Evolutionary conservation across 2,797 vertebrate species (phyloP).

Genomic region (Pangasius sanitwongsei): DNA sequence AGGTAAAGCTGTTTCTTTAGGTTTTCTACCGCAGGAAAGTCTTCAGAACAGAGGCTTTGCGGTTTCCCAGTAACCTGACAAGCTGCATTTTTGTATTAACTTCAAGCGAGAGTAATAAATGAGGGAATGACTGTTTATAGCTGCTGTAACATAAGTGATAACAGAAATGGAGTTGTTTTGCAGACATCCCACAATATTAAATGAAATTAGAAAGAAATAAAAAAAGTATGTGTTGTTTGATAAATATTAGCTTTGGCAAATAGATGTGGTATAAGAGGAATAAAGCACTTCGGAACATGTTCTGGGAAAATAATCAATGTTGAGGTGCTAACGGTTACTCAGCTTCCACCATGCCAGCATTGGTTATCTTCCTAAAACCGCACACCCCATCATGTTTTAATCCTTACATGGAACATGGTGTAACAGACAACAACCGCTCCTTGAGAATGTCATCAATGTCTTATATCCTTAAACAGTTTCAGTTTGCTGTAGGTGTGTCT

Average conservation of each 20-base stretch:
- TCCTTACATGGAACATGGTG: background rate
- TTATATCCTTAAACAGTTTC: constrained; percentile 24
- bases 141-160: background rate
- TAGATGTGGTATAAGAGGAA: background rate
- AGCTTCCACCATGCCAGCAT: background rate
- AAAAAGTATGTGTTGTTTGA: background rate
- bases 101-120: background rate
- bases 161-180: background rate
- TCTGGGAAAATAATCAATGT: background rate
- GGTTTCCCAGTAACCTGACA: background rate
- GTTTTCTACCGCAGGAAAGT: background rate
- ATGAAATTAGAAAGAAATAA: background rate
- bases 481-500: constrained; percentile 29
- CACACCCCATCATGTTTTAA: background rate
- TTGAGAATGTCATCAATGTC: constrained; percentile 38
- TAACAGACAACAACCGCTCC: constrained; percentile 23
- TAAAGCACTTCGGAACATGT: background rate
- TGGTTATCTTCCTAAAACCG: background rate
- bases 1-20: background rate
- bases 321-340: background rate
- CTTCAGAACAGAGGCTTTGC: background rate
- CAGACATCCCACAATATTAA: background rate
- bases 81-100: background rate
- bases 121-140: background rate
- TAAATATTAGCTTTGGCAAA: background rate